phyloP scores from a whole-genome alignment of 37 sponge, comb jelly and placozoan genomes.

The Halichondria panicea region DNA sequence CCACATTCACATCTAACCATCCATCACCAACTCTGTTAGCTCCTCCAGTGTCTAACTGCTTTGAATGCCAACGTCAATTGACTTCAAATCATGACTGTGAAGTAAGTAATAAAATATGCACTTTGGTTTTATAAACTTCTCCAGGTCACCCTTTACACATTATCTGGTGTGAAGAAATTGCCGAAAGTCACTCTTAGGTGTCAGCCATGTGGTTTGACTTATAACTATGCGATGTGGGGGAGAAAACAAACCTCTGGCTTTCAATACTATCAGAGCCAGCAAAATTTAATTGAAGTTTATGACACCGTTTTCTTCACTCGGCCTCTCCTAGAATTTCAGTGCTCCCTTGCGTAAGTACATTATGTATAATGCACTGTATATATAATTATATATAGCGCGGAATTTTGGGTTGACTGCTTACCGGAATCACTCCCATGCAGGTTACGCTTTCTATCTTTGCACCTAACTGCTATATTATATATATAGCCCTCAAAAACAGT shows the following conservation, averaged over 20 bases:
- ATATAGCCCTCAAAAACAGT: no score
- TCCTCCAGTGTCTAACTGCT: neutral
- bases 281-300: neutral
- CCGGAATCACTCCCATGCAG: no score
- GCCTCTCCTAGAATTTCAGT: conserved; percentile 4
- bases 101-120: neutral
- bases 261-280: neutral
- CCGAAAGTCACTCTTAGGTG: conserved; percentile 1
- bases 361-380: no score
- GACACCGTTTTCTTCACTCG: conserved; percentile 7
- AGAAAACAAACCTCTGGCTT: neutral
- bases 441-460: no score
- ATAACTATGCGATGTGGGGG: conserved; percentile 11
- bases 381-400: no score
- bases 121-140: no score
- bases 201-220: neutral
- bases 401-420: no score
- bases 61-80: neutral
- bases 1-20: neutral
- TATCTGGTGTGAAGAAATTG: neutral
- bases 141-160: neutral
- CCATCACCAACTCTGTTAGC: neutral
- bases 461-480: no score
- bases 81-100: neutral
- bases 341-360: conserved; percentile 20